Conservation (phyloP, 2,797 vertebrate species). For the Nyctalus aviator region DNA sequence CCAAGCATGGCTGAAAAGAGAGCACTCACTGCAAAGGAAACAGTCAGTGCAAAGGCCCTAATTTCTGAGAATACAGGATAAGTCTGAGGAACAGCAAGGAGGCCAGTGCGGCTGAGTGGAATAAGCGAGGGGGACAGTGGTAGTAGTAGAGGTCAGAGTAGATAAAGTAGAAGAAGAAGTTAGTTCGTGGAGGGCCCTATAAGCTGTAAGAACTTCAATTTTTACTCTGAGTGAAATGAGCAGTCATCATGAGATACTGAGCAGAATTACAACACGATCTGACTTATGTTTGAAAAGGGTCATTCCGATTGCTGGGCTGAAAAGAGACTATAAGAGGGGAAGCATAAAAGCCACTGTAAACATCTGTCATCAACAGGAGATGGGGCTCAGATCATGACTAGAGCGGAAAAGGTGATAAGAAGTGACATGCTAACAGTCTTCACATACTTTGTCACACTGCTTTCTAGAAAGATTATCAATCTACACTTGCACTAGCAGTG, state of each 20-base stretch:
- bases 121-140: background rate
- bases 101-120: background rate
- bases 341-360: background rate
- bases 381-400: background rate
- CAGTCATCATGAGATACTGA: background rate
- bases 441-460: background rate
- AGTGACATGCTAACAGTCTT: background rate
- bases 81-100: background rate
- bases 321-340: background rate
- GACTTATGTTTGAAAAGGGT: conserved; percentile 39
- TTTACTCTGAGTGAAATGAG: conserved; percentile 35
- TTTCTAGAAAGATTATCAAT: conserved; percentile 50
- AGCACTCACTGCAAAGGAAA: background rate
- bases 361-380: background rate
- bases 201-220: background rate
- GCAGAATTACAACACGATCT: background rate
- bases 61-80: background rate
- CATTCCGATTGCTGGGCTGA: background rate
- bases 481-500: conserved; percentile 1
- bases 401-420: background rate
- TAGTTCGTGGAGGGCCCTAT: background rate
- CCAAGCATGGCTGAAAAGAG: conserved; percentile 14
- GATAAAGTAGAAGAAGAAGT: background rate
- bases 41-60: background rate
- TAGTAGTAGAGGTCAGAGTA: background rate